Base-by-base conservation (phyloP, 2,113 vertebrate species). In the Limnothrissa miodon region DNA sequence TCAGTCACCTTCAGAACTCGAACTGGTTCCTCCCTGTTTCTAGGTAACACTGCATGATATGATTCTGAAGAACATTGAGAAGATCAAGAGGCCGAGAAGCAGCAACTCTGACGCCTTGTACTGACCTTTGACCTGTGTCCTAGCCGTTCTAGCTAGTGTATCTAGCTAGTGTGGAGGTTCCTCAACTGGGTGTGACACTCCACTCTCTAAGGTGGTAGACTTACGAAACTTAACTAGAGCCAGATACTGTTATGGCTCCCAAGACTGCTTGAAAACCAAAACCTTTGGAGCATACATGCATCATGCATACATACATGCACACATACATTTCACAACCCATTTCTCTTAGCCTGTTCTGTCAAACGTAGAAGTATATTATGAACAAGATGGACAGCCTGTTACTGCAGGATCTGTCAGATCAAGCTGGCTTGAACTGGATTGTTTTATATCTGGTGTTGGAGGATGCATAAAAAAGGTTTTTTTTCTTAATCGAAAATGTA, bases 11-110 rank as follows among this genome's bases (percentile, higher is more conserved):
- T 53, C 48, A 53, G 15, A 53, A 19, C 48, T 5, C 21, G 19
- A 19, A 56, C 19, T 56, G 19, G 5, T 56, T 53, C 5, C 51
- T 19, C 7, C 46, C 11, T 74, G 1, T 74, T 36, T 45, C 88
- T n/a, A 99, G 98, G 98, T 99, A 91, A 98, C 97, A 86, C 95
- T 99, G 94, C 97, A 99, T 81, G 98, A 99, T 92, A 98, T 99
- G 98, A 99, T 99, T 89, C 96, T 99, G 93, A 99, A 99, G 95
- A 99, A 99, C 92, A 99, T 99, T 13, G 98, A 99, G 94, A 99
- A 99, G 95, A 99, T 99, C 93, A 99, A 98, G 95, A 96, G 96
- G 95, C 98, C 98, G 88, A 95, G 98, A 86, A 99, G 97, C 96
- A 98, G 98, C 95, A 99, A 99, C 79, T 93, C 96, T 23, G 98